Percentiles rank a stretch among this genome's conserved stretches.
These are phyloP conservation scores for Vesta saturnalis DNA, from an alignment of 2,888 invertebrate species.

Conservation along the genomic window DNA sequence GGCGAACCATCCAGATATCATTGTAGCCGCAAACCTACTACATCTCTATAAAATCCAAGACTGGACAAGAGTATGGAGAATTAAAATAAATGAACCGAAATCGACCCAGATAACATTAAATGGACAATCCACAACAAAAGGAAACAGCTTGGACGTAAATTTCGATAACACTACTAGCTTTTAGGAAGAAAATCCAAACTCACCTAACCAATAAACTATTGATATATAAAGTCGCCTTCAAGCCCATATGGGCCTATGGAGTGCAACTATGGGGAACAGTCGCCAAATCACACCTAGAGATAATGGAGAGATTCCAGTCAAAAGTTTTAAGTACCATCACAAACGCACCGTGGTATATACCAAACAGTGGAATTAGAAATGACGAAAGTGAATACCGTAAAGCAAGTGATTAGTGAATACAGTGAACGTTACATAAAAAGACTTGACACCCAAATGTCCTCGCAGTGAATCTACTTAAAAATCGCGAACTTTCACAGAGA, in stretches of 20 bases:
- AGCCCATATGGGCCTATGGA: constrained; percentile 13
- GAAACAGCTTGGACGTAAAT: constrained; percentile 14
- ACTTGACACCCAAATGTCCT: constrained; percentile 13
- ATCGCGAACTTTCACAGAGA: too few species aligned
- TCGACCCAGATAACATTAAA: constrained; percentile 21
- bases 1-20: constrained; percentile 14
- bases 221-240: constrained; percentile 15
- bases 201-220: constrained; percentile 7
- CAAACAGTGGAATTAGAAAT: constrained; percentile 14
- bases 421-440: constrained; percentile 13
- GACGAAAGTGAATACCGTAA: constrained; percentile 17
- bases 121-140: constrained; percentile 12
- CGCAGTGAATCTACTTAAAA: constrained; percentile 1
- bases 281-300: constrained; percentile 6
- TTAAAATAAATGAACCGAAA: constrained; percentile 38
- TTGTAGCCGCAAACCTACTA: constrained; percentile 20
- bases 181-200: constrained; percentile 6
- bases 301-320: constrained; percentile 3
- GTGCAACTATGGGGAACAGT: constrained; percentile 13
- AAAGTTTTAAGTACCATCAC: constrained; percentile 5
- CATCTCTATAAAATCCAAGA: constrained; percentile 22
- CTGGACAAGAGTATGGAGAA: constrained; percentile 36
- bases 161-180: constrained; percentile 12
- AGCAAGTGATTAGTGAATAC: constrained; percentile 17
- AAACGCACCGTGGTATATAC: constrained; percentile 18